Base-by-base conservation (phyloP, 2,888 invertebrate species). In the Heteromurus nitidus region DNA sequence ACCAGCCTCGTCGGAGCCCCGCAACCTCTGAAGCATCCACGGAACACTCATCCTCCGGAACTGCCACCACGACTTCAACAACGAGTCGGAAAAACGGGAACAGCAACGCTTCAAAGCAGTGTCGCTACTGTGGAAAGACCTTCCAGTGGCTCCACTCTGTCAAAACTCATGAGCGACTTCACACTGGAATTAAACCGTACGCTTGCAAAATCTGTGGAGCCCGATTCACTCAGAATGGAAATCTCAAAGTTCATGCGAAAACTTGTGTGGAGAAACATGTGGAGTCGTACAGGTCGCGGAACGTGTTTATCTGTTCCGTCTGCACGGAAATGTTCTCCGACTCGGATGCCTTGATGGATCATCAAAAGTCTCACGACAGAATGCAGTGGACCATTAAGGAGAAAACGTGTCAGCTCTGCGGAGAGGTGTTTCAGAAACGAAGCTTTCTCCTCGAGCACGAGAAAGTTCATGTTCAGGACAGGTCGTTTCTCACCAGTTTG, bases 331-430 rank as follows among this genome's bases (percentile, higher is more conserved):
- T 82, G 82, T 82, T 82, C 47, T 73, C 70, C 47, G 73, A 72
- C 36, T 18, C 70, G 72, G 76, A 77, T 47, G 82, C 82, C 72
- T 77, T 82, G 47, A 77, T 82, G 77, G 82, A 82, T 47, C 82
- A 82, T 44, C 82, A 82, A 53, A 77, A 77, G 31, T 77, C 76
- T 50, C 82, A 82, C 58, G 82, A 82, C 64, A 18, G 82, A 11
- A 82, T 82, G 82, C 82, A 82, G 30, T 82, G 82, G 82, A 77
- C 82, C 16, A 77, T 77, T 42, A 82, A 82, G 60, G 82, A 82
- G 26, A 82, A 82, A 31, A 82, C 82, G n/a, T 82, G 76, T 44
- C 67, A 72, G 70, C 20, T 80, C 16, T 82, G 82, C n/a, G 82
- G 82, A 0, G 76, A 77, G 72, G 77, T 82, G 20, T 82, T 82